phyloP scores from a whole-genome alignment of 2,888 invertebrate species.

The Melipona bicolor region DNA sequence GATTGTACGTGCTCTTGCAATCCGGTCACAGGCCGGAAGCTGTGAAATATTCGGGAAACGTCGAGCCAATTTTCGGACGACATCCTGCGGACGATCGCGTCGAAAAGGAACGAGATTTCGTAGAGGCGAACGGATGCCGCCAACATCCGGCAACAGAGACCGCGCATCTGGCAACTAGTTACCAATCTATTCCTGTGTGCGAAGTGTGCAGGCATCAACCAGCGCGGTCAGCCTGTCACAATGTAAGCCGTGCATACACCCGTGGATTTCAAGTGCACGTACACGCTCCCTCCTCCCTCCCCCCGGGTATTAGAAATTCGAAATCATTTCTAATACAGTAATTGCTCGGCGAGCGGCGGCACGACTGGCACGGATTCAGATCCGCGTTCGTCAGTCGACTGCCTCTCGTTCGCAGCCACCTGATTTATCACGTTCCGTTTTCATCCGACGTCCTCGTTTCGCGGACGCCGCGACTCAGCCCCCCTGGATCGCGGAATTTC shows the following conservation, averaged over 20 bases:
- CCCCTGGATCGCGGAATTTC: neutral
- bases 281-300: neutral
- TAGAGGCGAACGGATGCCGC: constrained; percentile 54
- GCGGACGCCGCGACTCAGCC: constrained; percentile 8
- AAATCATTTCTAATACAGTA: constrained; percentile 65
- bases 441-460: constrained; percentile 57
- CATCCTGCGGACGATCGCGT: neutral
- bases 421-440: constrained; percentile 56
- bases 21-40: neutral
- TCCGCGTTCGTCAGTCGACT: constrained; percentile 51
- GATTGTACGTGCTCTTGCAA: neutral
- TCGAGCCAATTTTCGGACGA: neutral
- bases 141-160: constrained; percentile 49
- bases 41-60: neutral
- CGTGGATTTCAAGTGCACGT: constrained; percentile 39
- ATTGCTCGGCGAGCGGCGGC: constrained; percentile 45
- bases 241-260: constrained; percentile 47
- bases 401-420: constrained; percentile 43
- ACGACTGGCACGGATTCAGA: constrained; percentile 60
- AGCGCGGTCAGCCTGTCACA: constrained; percentile 49
- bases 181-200: constrained; percentile 68
- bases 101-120: neutral
- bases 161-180: constrained; percentile 72
- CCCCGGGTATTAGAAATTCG: constrained; percentile 21
- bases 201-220: constrained; percentile 49